Evolutionary conservation across 2,888 invertebrate genomes (phyloP).

Genomic region (Hololepta plana): DNA sequence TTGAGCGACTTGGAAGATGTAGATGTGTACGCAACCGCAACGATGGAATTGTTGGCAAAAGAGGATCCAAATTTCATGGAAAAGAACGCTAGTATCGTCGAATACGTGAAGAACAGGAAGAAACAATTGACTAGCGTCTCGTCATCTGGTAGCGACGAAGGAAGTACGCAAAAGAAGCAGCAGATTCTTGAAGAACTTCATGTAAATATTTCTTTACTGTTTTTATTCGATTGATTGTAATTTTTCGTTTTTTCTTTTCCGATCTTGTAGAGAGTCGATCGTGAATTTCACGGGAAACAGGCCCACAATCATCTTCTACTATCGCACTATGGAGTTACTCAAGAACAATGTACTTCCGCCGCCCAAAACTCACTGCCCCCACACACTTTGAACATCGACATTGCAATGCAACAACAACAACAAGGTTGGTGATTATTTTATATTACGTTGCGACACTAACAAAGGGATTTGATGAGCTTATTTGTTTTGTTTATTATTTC

Average conservation of each 20-base stretch:
- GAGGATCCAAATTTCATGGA: conserved; percentile 31
- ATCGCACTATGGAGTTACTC: conserved; percentile 22
- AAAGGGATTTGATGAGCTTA: not conserved
- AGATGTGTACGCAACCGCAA: conserved; percentile 19
- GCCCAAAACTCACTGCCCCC: conserved; percentile 22
- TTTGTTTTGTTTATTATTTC: not conserved
- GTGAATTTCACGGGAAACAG: conserved; percentile 39
- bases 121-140: conserved; percentile 17
- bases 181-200: conserved; percentile 51
- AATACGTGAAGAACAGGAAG: conserved; percentile 25
- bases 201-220: conserved; percentile 14
- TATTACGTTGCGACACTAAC: not conserved
- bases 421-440: conserved; percentile 12
- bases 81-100: conserved; percentile 27
- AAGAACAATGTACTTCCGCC: conserved; percentile 19
- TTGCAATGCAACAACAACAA: conserved; percentile 25
- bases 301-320: conserved; percentile 17
- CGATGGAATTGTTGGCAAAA: conserved; percentile 26
- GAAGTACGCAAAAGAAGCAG: conserved; percentile 47
- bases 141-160: conserved; percentile 31
- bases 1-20: conserved; percentile 22
- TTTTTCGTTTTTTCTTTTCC: conserved; percentile 4
- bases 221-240: conserved; percentile 5
- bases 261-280: conserved; percentile 40
- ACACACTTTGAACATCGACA: conserved; percentile 30